Percentiles rank a stretch among this genome's conserved stretches.
Evolutionary conservation across 2,888 invertebrate species (phyloP).

Genomic region (Spodoptera picta): DNA sequence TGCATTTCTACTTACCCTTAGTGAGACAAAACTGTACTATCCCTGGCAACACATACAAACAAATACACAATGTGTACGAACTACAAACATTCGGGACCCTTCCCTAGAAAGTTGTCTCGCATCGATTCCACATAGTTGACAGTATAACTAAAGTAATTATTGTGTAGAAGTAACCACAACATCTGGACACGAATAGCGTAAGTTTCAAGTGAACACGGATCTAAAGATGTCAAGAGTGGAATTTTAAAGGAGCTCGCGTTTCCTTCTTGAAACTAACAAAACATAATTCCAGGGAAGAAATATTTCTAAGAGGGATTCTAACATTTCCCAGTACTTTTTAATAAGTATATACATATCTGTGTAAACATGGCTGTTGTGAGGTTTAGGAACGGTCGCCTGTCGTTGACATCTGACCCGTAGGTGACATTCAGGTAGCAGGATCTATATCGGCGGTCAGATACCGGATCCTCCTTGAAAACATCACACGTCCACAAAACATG

Average conservation of each 20-base stretch:
- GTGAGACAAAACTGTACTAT: conserved; percentile 17
- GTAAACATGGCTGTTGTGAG: conserved; percentile 7
- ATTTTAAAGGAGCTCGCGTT: conserved; percentile 64
- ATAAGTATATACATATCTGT: conserved; percentile 6
- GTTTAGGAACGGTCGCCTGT: conserved; percentile 25
- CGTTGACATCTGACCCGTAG: conserved; percentile 20
- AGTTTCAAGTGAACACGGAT: conserved; percentile 66
- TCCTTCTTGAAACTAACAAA: conserved; percentile 44
- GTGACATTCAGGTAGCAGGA: conserved; percentile 25
- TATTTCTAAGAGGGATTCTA: conserved; percentile 11
- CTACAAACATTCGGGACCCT: conserved; percentile 6
- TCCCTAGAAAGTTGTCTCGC: conserved; percentile 5
- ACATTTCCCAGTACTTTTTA: conserved; percentile 9
- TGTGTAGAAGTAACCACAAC: conserved; percentile 49
- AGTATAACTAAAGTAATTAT: conserved; percentile 28
- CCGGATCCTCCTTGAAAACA: conserved; percentile 13
- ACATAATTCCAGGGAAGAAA: conserved; percentile 36
- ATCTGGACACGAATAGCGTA: conserved; percentile 63
- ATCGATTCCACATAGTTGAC: conserved; percentile 21
- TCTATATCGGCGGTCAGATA: conserved; percentile 6
- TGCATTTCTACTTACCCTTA: conserved; percentile 34
- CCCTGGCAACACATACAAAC: neutral
- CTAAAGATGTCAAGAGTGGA: conserved; percentile 65
- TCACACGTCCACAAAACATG: neutral
- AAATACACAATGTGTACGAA: neutral